phyloP scores from a whole-genome alignment of 2,888 invertebrate genomes.

The Flexamia atlantica region DNA sequence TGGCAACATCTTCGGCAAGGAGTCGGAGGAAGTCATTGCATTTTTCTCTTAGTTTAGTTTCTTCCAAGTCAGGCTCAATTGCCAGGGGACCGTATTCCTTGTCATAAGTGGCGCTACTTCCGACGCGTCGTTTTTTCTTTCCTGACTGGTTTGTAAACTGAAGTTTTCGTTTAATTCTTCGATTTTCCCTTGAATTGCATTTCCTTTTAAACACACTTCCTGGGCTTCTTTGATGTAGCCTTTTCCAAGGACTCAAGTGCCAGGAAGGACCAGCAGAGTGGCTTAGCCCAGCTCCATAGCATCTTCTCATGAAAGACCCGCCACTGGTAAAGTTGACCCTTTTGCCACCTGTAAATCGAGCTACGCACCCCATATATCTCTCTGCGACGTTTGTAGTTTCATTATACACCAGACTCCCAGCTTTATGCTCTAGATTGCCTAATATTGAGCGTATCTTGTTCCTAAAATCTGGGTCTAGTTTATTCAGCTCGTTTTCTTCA shows the following conservation, averaged over 20 bases:
- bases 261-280: slow-evolving; percentile 70
- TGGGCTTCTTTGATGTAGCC: slow-evolving; percentile 1
- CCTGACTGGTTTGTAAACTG: neutral
- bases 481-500: neutral
- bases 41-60: neutral
- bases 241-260: slow-evolving; percentile 48
- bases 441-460: neutral
- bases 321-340: slow-evolving; percentile 70
- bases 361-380: slow-evolving; percentile 71
- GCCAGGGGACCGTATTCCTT: slow-evolving; percentile 36
- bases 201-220: slow-evolving; percentile 25
- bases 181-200: neutral
- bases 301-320: slow-evolving; percentile 71
- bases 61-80: slow-evolving; percentile 1
- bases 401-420: neutral
- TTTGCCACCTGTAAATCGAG: slow-evolving; percentile 72
- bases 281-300: slow-evolving; percentile 71
- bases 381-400: slow-evolving; percentile 71
- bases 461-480: neutral
- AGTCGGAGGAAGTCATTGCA: neutral
- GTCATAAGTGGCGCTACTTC: neutral
- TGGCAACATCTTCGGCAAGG: neutral
- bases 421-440: slow-evolving; percentile 21
- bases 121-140: neutral
- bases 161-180: neutral